Percentiles rank a stretch among this genome's conserved stretches.
These are phyloP conservation scores for Phaethon lepturus DNA, from an alignment of 2,113 vertebrate species.

Conservation along the genomic window DNA sequence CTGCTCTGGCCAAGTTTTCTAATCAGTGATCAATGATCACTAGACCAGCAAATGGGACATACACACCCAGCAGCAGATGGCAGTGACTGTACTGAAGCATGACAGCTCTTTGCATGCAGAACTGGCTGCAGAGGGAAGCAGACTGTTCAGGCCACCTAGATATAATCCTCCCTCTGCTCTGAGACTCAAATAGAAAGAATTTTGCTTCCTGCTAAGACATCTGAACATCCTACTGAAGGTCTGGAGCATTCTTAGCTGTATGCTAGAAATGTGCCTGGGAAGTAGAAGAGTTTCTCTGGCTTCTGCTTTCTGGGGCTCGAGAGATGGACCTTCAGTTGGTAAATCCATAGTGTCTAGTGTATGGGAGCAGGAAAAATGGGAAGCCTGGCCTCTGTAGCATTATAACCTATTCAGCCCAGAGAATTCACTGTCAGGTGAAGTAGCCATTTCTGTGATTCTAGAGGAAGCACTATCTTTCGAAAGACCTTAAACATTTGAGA, in stretches of 20 bases:
- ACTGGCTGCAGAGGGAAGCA: neutral
- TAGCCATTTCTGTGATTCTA: neutral
- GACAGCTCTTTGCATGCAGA: neutral
- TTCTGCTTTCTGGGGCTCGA: neutral
- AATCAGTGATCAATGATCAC: neutral
- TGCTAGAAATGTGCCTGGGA: neutral
- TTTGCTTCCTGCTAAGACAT: neutral
- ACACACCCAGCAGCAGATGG: constrained; percentile 13
- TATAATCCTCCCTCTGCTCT: neutral
- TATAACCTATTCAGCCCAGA: neutral
- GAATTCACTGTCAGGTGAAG: neutral
- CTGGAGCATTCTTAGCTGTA: neutral
- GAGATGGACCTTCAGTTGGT: neutral
- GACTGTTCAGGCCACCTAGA: neutral
- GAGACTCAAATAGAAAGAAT: neutral
- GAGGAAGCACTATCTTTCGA: neutral
- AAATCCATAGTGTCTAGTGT: neutral
- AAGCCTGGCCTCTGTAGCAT: neutral
- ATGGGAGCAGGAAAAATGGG: neutral
- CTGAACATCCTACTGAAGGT: neutral
- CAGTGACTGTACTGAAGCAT: neutral
- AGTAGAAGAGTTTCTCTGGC: neutral
- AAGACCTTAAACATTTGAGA: neutral
- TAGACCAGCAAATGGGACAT: neutral
- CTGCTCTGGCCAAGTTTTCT: constrained; percentile 10